These are phyloP conservation scores for Stenopsyche tienmushanensis DNA, from an alignment of 1,140 invertebrate genomes.

Conservation along the genomic window DNA sequence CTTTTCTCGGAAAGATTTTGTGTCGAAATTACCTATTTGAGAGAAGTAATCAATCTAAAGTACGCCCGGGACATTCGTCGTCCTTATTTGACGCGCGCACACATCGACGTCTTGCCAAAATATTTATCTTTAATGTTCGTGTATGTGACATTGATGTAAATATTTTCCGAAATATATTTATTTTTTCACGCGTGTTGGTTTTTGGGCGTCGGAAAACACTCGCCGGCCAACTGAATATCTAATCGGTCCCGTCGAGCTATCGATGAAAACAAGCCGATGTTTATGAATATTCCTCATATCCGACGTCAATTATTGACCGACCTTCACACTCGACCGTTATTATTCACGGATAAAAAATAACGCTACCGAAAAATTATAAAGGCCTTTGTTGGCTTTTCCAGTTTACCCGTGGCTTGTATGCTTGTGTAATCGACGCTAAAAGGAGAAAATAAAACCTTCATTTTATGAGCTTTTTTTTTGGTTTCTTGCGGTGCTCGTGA, in stretches of 20 bases:
- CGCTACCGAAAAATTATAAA: neutral
- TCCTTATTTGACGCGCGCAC: neutral
- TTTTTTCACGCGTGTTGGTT: too few species aligned
- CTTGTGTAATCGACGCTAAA: neutral
- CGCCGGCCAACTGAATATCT: too few species aligned
- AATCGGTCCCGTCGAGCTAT: too few species aligned
- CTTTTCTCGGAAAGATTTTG: slow-evolving; percentile 17
- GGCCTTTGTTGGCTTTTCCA: slow-evolving; percentile 10
- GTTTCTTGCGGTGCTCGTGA: neutral
- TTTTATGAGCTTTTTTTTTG: slow-evolving; percentile 7
- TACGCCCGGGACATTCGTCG: neutral
- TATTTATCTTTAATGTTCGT: neutral
- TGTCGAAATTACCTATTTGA: slow-evolving; percentile 9
- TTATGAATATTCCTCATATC: too few species aligned
- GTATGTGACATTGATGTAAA: neutral
- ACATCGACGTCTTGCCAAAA: neutral
- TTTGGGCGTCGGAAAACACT: too few species aligned
- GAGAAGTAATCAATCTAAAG: slow-evolving; percentile 3
- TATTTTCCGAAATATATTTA: too few species aligned
- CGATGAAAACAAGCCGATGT: too few species aligned
- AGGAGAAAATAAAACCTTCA: neutral
- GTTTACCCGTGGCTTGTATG: slow-evolving; percentile 4
- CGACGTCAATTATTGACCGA: neutral
- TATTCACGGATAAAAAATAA: neutral
- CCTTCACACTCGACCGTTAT: neutral